A percentile compares a stretch with the other conserved stretches of the same genome.
These are phyloP conservation scores for Mimachlamys varia DNA, from an alignment of 2,888 invertebrate species.

Conservation along the genomic window DNA sequence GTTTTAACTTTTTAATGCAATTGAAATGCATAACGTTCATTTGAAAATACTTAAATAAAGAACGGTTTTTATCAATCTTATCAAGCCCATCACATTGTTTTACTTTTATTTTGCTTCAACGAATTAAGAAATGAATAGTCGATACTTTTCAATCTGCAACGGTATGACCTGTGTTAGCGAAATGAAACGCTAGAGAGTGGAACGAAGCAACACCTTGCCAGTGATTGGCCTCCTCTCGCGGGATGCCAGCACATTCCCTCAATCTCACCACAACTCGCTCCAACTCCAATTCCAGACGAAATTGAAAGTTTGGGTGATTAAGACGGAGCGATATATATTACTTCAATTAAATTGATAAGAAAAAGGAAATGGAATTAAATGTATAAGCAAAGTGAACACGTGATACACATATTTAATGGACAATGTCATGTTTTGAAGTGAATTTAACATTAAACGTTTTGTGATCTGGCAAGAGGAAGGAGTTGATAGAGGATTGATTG, in stretches of 20 bases:
- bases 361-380: constrained; percentile 8
- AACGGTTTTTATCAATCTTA: too few relatives aligned
- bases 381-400: neutral
- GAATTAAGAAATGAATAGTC: too few relatives aligned
- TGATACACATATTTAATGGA: neutral
- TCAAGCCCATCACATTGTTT: too few relatives aligned
- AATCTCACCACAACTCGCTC: neutral
- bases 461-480: constrained; percentile 23
- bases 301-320: constrained; percentile 28
- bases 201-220: neutral
- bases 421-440: constrained; percentile 31
- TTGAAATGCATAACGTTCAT: too few relatives aligned
- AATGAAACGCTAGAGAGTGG: neutral
- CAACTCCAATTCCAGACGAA: constrained; percentile 7
- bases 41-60: too few relatives aligned
- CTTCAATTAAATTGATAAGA: constrained; percentile 28
- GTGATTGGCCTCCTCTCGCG: neutral
- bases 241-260: neutral
- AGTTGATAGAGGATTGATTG: neutral
- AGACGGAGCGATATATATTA: neutral
- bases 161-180: too few relatives aligned
- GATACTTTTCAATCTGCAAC: too few relatives aligned
- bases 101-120: too few relatives aligned
- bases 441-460: constrained; percentile 3
- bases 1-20: too few relatives aligned